phyloP scores from a whole-genome alignment of 1,140 invertebrate genomes.

The Melanaphis sacchari region DNA sequence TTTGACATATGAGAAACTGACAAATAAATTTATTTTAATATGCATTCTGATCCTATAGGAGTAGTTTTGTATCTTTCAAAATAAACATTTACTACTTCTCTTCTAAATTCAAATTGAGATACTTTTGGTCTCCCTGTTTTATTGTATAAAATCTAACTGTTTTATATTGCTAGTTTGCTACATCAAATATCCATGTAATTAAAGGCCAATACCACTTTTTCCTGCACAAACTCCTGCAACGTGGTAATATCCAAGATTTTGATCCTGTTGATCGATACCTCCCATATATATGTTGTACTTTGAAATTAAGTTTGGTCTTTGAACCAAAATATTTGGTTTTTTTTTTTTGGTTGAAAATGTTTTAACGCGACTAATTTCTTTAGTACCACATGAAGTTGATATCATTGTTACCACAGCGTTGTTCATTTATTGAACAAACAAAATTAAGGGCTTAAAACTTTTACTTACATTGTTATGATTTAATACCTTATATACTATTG shows the following conservation, averaged over 20 bases:
- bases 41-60: slow-evolving; percentile 4
- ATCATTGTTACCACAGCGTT: slow-evolving; percentile 1
- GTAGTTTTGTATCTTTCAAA: slow-evolving; percentile 7
- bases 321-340: slow-evolving; percentile 17
- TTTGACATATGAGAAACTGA: not conserved
- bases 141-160: slow-evolving; percentile 37
- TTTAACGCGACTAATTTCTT: not conserved
- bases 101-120: slow-evolving; percentile 6
- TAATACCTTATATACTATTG: too few species aligned
- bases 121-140: slow-evolving; percentile 36
- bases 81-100: slow-evolving; percentile 29
- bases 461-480: too few species aligned
- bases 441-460: too few species aligned
- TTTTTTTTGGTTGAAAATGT: slow-evolving; percentile 25
- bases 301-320: not conserved
- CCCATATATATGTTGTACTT: slow-evolving; percentile 34
- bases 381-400: not conserved
- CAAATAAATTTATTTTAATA: not conserved
- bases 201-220: slow-evolving; percentile 61
- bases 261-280: slow-evolving; percentile 60
- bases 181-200: slow-evolving; percentile 58
- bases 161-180: slow-evolving; percentile 3
- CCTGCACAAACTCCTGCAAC: slow-evolving; percentile 59
- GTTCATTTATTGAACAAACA: not conserved
- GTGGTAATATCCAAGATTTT: slow-evolving; percentile 58